Conservation (phyloP, 1,140 invertebrate genomes). For the Notospermus geniculatus region DNA sequence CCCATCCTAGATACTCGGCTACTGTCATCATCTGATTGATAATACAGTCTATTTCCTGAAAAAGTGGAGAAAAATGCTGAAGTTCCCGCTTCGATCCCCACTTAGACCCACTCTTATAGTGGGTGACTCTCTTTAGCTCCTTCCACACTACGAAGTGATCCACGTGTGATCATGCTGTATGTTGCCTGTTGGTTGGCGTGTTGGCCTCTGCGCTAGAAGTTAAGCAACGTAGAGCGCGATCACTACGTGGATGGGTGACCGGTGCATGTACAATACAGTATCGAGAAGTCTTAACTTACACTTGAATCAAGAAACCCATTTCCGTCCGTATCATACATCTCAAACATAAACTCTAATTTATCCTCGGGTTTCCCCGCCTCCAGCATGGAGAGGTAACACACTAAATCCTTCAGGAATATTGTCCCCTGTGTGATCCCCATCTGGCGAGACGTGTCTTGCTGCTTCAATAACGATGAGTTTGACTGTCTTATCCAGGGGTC, state of each 20-base stretch:
- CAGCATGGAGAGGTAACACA: conserved; percentile 92
- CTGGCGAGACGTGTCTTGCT: not conserved
- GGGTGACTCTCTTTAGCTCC: too few relatives aligned
- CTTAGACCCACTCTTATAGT: too few relatives aligned
- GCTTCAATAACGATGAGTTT: conserved; percentile 41
- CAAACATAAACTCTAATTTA: conserved; percentile 97
- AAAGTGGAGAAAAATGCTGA: conserved; percentile 32
- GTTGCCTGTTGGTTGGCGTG: too few relatives aligned
- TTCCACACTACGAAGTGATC: too few relatives aligned
- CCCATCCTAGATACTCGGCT: conserved; percentile 95
- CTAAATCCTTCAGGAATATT: conserved; percentile 85
- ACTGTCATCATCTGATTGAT: conserved; percentile 99
- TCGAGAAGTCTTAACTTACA: conserved; percentile 59
- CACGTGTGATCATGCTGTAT: too few relatives aligned
- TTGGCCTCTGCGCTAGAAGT: too few relatives aligned
- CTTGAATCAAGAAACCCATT: conserved; percentile 93
- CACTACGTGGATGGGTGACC: too few relatives aligned
- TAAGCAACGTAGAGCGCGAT: too few relatives aligned
- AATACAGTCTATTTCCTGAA: conserved; percentile 89
- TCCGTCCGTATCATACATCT: conserved; percentile 93
- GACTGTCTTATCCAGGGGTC: conserved; percentile 43
- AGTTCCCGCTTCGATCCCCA: too few relatives aligned
- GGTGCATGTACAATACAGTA: too few relatives aligned
- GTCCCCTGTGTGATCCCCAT: conserved; percentile 44
- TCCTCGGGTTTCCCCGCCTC: conserved; percentile 93